Evolutionary conservation across 2,888 invertebrate genomes (phyloP).

Genomic region (Caradrina kadenii): DNA sequence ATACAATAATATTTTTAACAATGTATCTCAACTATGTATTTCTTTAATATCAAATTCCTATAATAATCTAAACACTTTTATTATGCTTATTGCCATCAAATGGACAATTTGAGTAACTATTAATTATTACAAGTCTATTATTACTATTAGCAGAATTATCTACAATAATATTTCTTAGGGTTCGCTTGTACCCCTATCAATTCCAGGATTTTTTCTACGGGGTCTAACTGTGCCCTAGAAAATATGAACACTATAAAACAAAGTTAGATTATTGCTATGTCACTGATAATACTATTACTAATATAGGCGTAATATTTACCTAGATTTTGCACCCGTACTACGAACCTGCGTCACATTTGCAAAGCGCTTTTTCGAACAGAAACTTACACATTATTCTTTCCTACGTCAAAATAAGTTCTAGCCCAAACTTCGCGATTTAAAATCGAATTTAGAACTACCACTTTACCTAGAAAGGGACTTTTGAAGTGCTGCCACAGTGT

Average conservation of each 20-base stretch:
- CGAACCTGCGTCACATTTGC: conserved; percentile 46
- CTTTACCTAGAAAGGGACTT: conserved; percentile 51
- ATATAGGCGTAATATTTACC: conserved; percentile 23
- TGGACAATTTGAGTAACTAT: conserved; percentile 73
- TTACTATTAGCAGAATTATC: conserved; percentile 27
- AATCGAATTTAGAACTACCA: conserved; percentile 58
- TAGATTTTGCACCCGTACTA: conserved; percentile 53
- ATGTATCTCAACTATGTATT: conserved; percentile 26
- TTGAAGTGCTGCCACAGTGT: conserved; percentile 7
- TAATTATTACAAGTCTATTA: conserved; percentile 24
- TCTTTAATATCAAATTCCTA: conserved; percentile 30
- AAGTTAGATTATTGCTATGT: conserved; percentile 50
- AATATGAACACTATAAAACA: conserved; percentile 20
- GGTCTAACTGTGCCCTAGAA: conserved; percentile 9
- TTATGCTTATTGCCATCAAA: conserved; percentile 70
- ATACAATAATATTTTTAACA: conserved; percentile 49
- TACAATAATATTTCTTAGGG: conserved; percentile 29
- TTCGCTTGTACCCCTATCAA: conserved; percentile 16
- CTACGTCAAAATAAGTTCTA: conserved; percentile 31
- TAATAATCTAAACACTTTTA: conserved; percentile 29
- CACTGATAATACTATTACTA: conserved; percentile 23
- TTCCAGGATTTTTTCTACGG: conserved; percentile 27
- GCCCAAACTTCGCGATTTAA: conserved; percentile 39
- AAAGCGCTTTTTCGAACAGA: conserved; percentile 31
- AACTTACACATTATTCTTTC: conserved; percentile 27